Base-by-base conservation (phyloP, 2,113 vertebrate genomes). In the Plectropomus leopardus region DNA sequence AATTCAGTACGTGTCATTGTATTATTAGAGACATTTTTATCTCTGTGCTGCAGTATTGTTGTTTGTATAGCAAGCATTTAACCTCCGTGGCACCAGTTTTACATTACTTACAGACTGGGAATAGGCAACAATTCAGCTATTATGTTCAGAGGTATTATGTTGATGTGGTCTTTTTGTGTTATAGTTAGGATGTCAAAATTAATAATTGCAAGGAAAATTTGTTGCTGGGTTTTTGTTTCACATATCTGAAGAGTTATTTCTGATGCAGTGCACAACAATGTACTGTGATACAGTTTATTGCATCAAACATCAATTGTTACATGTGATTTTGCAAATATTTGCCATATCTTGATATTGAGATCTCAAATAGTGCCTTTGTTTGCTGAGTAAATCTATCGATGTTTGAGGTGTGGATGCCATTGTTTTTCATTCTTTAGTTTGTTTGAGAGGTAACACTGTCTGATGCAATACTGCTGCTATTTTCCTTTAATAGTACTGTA, bases 381-480 rank as follows among this genome's bases (percentile, higher is more conserved):
- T 55, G 17, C 57, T 30, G 2, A 8, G 7, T 6, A 10, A 9
- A 63, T 70, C 24, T 16, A n/a, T 23, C 34, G 16, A 28, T 44
- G 53, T 7, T 64, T 70, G 13, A 44, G 28, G 40, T 51, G 51
- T 68, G 71, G 24, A 63, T 89, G 70, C 40, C 47, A 44, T 50
- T 86, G 48, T 69, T 90, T 80, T 79, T 42, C 28, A 76, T 59
- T 50, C 23, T 82, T 60, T 47, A 44, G 28, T 76, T 61, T 88
- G 75, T 73, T 72, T 80, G 70, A 65, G 79, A 83, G 57, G 53
- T 70, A 84, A 72, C 54, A 64, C 54, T 36, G 53, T 76, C 85
- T 92, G 90, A 92, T 74, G 84, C 86, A 90, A 82, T 87, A 72
- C 81, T 70, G 83, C 77, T 84, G 88, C 80, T 88, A 58, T 72